Evolutionary conservation across 2,888 invertebrate genomes (phyloP), one percentile per base, ranked within the genome.

Genomic region (Polia nebulosa): DNA sequence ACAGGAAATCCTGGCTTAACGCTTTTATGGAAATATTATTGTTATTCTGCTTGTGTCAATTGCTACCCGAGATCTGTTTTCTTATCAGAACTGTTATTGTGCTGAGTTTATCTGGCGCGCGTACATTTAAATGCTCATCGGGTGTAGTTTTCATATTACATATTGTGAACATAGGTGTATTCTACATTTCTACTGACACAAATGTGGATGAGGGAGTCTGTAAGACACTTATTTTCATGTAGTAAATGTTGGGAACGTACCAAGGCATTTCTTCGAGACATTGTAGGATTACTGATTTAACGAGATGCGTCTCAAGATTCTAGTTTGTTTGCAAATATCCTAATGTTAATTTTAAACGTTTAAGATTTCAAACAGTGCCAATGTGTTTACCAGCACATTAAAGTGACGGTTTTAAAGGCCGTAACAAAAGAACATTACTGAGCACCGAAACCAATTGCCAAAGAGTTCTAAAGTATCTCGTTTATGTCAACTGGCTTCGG

Each of bases 11-110:
- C 69, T 60, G 52, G 77, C 53, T 74, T 60, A 67, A 69, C 52
- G 61, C 52, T 70, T 74, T 71, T 77, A 80, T 81, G 82, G 70
- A 81, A 81, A 81, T 81, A 81, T 70, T 70, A 81, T 80, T 80
- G 80, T 76, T 61, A 78, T 72, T 71, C 32, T 63, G 76, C 45
- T 77, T 68, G 72, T 77, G 68, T 70, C 74, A 81, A 80, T 81
- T 75, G 74, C 72, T 68, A 79, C 55, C 55, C 80, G 77, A 77
- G 82, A 74, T 72, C 77, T 72, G 77, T 71, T 77, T 64, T 72
- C 70, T 72, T 80, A 78, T 81, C 78, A 77, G 39, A 72, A 81
- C 49, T 80, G 82, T 80, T 75, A 81, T 82, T 81, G 68, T 75
- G 61, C 65, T 57, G 53, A 47, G 70, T 66, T 77, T 81, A 81